Evolutionary conservation across 2,113 vertebrate species (phyloP), one percentile per base, ranked within the genome.

Genomic region (Macquaria ambigua): DNA sequence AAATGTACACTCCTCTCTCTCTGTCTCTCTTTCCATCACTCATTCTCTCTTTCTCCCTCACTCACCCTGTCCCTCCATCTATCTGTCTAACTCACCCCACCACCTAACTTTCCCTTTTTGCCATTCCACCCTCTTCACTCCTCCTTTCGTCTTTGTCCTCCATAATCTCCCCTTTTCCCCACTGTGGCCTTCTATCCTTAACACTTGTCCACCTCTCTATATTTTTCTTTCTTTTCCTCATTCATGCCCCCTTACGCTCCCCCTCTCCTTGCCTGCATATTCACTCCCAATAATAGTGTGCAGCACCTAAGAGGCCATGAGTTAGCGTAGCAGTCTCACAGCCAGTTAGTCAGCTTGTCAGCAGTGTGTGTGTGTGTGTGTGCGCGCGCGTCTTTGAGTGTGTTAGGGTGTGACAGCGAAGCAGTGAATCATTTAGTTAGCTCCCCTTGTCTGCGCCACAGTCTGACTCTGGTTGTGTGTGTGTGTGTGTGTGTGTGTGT

Each of bases 391-490:
- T 11, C 23, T 69, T 28, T 85, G 50, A 58, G 62, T 79, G 77
- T 85, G 74, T 81, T 55, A 66, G 76, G 2, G 34, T 8, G 71
- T 87, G 83, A 87, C 77, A 85, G 73, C 76, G 56, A 69, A 83
- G 79, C 74, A 92, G 84, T 91, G 83, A 92, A 88, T 89, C 91
- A 85, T 90, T 90, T 88, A 79, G 78, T 92, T 89, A 89, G 82
- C 70, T 52, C 73, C 61, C 4, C 46, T 88, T 87, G 84, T 89
- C 63, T 77, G 74, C 11, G 12, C 70, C 6, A 14, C 71, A 85
- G 84, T 84, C 34, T 77, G 41, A 79, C 46, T 71, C 52, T 31
- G 58, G 28, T 64, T 34, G 37, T 53, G 48, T 74, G 39, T 55
- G 71, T 81, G 81, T 71, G 79, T 67, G 53, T 79, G 72, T 75